These are phyloP conservation scores for Erebia epiphron DNA, from an alignment of 2,888 invertebrate genomes.

Conservation along the genomic window DNA sequence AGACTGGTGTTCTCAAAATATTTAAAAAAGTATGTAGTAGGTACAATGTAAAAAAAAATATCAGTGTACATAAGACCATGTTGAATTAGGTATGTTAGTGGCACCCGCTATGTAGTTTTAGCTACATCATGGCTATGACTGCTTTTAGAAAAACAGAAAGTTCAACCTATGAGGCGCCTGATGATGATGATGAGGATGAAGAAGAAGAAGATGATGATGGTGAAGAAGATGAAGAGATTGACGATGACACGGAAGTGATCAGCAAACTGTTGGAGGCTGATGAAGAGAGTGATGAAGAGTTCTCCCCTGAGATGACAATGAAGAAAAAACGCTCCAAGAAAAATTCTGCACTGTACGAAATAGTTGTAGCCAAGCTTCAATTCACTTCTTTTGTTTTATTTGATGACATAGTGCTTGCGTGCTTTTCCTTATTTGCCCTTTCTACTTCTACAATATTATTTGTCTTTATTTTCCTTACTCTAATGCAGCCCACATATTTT, in stretches of 20 bases:
- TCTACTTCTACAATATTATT: too few relatives aligned
- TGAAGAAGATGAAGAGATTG: conserved; percentile 48
- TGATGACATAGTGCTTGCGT: neutral
- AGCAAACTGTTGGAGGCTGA: conserved; percentile 70
- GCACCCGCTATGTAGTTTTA: conserved; percentile 48
- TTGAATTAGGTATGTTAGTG: conserved; percentile 24
- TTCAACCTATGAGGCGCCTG: conserved; percentile 46
- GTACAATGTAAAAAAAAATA: neutral
- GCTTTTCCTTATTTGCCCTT: neutral
- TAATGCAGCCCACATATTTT: too few relatives aligned
- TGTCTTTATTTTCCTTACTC: too few relatives aligned
- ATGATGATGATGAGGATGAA: conserved; percentile 44
- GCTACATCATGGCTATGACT: conserved; percentile 35
- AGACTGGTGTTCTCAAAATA: too few relatives aligned
- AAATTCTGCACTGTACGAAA: conserved; percentile 35
- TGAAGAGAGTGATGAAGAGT: conserved; percentile 45
- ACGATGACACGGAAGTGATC: conserved; percentile 72
- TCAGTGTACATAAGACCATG: neutral
- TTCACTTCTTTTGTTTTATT: neutral
- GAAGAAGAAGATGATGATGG: conserved; percentile 45
- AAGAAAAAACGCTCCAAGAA: conserved; percentile 34
- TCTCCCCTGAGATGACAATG: conserved; percentile 32
- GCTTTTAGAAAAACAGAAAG: conserved; percentile 40
- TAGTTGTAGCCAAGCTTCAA: neutral
- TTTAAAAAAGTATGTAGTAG: too few relatives aligned